Evolutionary conservation across 2,797 vertebrate genomes (phyloP).

Genomic region (Hipposideros larvatus): DNA sequence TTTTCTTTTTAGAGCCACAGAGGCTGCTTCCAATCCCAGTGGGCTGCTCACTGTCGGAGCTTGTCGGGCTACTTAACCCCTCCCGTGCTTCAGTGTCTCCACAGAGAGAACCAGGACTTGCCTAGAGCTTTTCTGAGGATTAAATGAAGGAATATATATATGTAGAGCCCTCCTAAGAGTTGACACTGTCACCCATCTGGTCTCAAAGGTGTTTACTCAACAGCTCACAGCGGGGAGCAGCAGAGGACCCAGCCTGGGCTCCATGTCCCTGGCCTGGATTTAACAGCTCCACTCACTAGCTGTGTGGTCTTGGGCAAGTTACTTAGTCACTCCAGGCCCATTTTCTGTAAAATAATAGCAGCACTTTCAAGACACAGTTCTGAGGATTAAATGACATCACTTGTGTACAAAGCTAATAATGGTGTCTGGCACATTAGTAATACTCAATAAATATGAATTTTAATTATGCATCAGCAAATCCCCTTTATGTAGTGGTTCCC

Average conservation of each 20-base stretch:
- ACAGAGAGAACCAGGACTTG: not conserved
- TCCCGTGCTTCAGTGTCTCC: not conserved
- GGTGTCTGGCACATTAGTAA: not conserved
- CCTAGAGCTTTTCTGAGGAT: not conserved
- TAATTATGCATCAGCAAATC: not conserved
- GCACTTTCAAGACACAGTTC: not conserved
- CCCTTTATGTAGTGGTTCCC: not conserved
- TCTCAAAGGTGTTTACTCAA: not conserved
- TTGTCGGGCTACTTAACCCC: not conserved
- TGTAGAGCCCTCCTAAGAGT: not conserved
- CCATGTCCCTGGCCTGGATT: not conserved
- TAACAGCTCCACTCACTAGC: not conserved
- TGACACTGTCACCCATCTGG: not conserved
- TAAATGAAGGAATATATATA: not conserved
- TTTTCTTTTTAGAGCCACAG: not conserved
- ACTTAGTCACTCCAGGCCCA: not conserved
- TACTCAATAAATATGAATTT: not conserved
- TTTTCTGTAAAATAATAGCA: constrained; percentile 1
- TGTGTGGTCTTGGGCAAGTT: not conserved
- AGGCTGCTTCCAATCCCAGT: not conserved
- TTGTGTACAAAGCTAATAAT: not conserved
- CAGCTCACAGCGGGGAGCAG: not conserved
- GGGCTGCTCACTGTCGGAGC: not conserved
- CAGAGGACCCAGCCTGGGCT: not conserved
- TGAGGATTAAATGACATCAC: not conserved